These are phyloP conservation scores for Macrobrachium nipponense DNA, from an alignment of 1,140 invertebrate genomes.

Conservation along the genomic window DNA sequence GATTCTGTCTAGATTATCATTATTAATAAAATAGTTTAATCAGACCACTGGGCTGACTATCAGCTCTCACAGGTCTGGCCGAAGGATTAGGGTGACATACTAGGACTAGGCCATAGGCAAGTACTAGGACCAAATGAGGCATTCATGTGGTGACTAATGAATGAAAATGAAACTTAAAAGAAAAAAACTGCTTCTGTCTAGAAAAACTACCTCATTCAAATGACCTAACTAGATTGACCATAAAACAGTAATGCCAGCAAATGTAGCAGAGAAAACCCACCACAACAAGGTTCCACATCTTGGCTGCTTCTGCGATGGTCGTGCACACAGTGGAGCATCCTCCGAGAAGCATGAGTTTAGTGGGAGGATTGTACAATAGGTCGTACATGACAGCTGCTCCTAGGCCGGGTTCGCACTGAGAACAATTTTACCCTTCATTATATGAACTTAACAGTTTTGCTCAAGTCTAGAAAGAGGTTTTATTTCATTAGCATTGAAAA, in stretches of 20 bases:
- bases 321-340: constrained; percentile 99
- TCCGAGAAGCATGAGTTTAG: constrained; percentile 94
- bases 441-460: not conserved
- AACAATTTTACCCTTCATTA: constrained; percentile 63
- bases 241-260: not conserved
- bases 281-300: constrained; percentile 99
- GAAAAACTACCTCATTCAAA: too few relatives aligned
- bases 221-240: not conserved
- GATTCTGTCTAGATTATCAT: too few relatives aligned
- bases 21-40: too few relatives aligned
- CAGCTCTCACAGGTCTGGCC: too few relatives aligned
- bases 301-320: constrained; percentile 97
- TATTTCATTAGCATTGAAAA: not conserved
- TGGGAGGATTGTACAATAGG: constrained; percentile 94
- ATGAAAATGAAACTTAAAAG: too few relatives aligned
- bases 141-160: too few relatives aligned
- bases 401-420: constrained; percentile 96
- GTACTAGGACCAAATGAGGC: too few relatives aligned
- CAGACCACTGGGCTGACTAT: too few relatives aligned
- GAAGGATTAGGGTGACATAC: too few relatives aligned
- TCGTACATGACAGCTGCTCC: constrained; percentile 99
- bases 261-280: constrained; percentile 74
- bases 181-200: too few relatives aligned
- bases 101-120: too few relatives aligned
- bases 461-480: not conserved